Percentiles rank a stretch among this genome's conserved stretches.
Evolutionary conservation across 1,140 invertebrate species (phyloP).

Genomic region (Laodelphax striatellus): DNA sequence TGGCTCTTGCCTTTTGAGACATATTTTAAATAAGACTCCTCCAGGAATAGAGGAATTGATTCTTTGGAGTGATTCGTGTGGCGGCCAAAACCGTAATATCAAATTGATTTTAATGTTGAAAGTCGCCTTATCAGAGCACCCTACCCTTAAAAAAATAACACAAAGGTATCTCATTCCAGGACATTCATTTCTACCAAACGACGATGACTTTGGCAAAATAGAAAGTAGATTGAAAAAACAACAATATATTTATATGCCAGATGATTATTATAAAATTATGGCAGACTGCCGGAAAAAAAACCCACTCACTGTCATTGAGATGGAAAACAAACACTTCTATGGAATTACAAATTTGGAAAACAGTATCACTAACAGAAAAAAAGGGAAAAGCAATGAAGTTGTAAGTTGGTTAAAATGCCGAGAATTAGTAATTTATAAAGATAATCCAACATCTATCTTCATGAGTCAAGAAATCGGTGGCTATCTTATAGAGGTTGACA

Average conservation of each 20-base stretch:
- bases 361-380: no score
- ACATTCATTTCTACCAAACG: constrained; percentile 30
- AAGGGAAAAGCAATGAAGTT: background rate
- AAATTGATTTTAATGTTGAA: constrained; percentile 23
- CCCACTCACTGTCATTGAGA: constrained; percentile 12
- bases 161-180: constrained; percentile 27
- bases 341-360: no score
- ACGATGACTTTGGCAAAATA: constrained; percentile 28
- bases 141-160: constrained; percentile 23
- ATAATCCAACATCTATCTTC: constrained; percentile 4
- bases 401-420: constrained; percentile 6
- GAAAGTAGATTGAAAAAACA: constrained; percentile 26
- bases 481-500: constrained; percentile 3
- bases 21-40: background rate
- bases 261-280: constrained; percentile 26
- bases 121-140: constrained; percentile 19
- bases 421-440: constrained; percentile 6
- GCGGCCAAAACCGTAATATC: constrained; percentile 25
- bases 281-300: constrained; percentile 23
- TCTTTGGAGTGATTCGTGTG: constrained; percentile 30
- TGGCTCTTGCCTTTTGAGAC: constrained; percentile 25
- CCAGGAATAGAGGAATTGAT: constrained; percentile 21
- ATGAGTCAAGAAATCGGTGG: constrained; percentile 1
- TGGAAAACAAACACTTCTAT: background rate
- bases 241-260: constrained; percentile 23